Base-by-base conservation (phyloP, 2,797 vertebrate species). In the Enteromius paludinosus region DNA sequence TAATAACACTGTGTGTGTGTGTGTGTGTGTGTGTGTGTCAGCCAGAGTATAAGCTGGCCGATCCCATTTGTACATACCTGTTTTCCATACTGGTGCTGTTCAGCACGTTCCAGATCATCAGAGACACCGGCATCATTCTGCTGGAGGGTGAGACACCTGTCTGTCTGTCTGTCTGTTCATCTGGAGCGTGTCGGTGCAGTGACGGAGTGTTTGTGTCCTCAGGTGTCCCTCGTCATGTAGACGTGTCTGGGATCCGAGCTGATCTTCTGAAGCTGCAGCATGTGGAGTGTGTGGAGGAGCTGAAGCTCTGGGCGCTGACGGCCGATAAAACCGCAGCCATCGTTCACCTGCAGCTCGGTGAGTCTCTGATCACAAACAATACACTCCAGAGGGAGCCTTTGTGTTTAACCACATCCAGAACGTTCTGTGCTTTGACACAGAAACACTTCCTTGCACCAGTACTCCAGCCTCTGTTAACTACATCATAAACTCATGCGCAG, bases 231-330 rank as follows among this genome's bases (percentile, higher is more conserved):
- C 95, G 93, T 83, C 97, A 99, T 88, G 81, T 99, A 89, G 96
- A 98, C 18, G 89, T 96, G 85, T 94, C 93, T 89, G 93, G 84
- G 80, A 97, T 99, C 88, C 96, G 90, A 90, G 97, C 97, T 47
- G 96, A 97, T 74, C 93, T 99, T 86, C 91, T 98, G 94, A 97
- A 97, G 92, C 93, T 99, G 87, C 97, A 98, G 77, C 96, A 97
- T 11, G 97, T 99, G 82, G 95, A 97, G 86, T 96, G 96, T 5
- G 96, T 99, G 71, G 96, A 98, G 87, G 96, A 98, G 88, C 93
- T 99, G 91, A 99, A 99, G 23, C 87, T 99, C 81, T 99, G 98
- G 98, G 97, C 97, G 15, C 92, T 99, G 85, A 99, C 98, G 0
- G 91, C 94, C 1, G 98, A 98, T 87, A 98, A 97, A 92, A 96